Conservation (phyloP, 2,797 vertebrate genomes). For the Sebastes steindachneri region DNA sequence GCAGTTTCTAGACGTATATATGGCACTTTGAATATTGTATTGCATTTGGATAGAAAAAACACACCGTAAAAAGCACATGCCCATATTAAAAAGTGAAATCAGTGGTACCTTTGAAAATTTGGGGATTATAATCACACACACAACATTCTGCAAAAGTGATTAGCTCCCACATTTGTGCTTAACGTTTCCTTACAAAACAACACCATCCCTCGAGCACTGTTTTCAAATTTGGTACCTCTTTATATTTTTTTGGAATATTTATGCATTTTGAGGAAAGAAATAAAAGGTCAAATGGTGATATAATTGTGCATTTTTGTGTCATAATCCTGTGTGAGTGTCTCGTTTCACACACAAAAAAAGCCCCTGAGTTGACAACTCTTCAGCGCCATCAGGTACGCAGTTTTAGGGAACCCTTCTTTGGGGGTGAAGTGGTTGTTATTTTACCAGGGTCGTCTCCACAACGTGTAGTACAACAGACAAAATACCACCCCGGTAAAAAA, state of each 20-base stretch:
- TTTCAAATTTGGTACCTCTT: constrained; percentile 72
- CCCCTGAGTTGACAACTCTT: constrained; percentile 82
- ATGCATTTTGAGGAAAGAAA: constrained; percentile 49
- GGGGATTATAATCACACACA: constrained; percentile 63
- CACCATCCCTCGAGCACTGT: constrained; percentile 51
- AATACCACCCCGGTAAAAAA: constrained; percentile 64
- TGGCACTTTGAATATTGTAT: constrained; percentile 85
- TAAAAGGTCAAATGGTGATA: constrained; percentile 67
- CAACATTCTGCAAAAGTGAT: constrained; percentile 73
- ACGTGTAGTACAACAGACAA: constrained; percentile 52
- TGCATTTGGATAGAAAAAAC: constrained; percentile 84
- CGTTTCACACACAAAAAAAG: constrained; percentile 67
- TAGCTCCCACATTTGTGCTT: constrained; percentile 78
- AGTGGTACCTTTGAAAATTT: constrained; percentile 74
- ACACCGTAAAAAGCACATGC: constrained; percentile 83
- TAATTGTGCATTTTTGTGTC: constrained; percentile 75
- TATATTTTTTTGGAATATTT: constrained; percentile 57
- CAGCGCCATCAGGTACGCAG: constrained; percentile 74
- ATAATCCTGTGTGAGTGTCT: constrained; percentile 59
- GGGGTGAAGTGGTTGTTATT: constrained; percentile 60
- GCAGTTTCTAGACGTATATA: constrained; percentile 86
- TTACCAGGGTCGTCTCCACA: constrained; percentile 50
- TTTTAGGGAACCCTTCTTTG: constrained; percentile 65
- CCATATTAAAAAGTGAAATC: constrained; percentile 79
- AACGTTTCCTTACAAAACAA: constrained; percentile 71